Base-by-base conservation (phyloP, 2,797 vertebrate genomes). In the Mallotus villosus region DNA sequence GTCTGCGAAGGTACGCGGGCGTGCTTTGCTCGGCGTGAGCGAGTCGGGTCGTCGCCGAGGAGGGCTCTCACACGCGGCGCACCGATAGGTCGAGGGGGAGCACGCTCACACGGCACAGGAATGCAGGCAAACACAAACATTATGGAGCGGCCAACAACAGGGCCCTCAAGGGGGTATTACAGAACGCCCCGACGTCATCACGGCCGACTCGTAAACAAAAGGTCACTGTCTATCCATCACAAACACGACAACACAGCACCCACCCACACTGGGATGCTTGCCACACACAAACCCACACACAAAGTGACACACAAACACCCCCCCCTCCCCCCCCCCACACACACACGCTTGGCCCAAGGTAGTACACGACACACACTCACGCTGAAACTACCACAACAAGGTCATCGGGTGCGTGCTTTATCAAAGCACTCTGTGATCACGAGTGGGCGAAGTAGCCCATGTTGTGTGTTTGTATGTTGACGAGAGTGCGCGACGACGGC, bases 181-280 rank as follows among this genome's bases (percentile, higher is more conserved):
- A 75, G 79, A 80, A 72, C 78, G 78, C 82, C 57, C 57, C 70
- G 76, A 75, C 78, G 72, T 86, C 86, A 88, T 80, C 77, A 25
- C 60, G 21, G 78, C 68, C 67, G 80, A 70, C 61, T 66, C 22
- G 17, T 80, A 81, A 80, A 88, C 83, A 87, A 86, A 81, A 86
- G 77, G 70, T 67, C 71, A 68, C 77, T 79, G 83, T 89, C 51
- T 17, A 25, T 63, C 49, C 67, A 57, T 16, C 74, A 72, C 71
- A 71, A 81, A 87, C 84, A 83, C 84, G 87, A 86, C 66, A 81
- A 87, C 84, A 83, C 84, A 88, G 85, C 66, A 76, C 71, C 80
- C 69, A 76, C 74, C 70, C 77, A 58, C 81, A 74, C 75, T 72
- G 74, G 21, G 21, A 29, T 24, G 49, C 37, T 12, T 16, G 51